These are phyloP conservation scores for Paratilapia polleni DNA, from an alignment of 2,113 vertebrate genomes.

Conservation along the genomic window DNA sequence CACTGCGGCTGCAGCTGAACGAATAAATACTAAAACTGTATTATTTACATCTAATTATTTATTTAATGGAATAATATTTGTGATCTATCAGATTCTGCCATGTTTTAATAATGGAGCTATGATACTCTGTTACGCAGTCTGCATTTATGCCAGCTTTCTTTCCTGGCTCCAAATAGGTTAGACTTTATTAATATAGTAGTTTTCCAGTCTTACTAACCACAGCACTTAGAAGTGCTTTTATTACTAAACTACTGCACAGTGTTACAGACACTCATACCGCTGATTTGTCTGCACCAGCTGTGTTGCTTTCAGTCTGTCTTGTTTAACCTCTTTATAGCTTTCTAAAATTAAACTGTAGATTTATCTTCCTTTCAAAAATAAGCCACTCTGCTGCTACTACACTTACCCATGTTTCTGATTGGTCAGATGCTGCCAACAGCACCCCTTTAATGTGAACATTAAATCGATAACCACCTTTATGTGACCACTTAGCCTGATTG, in stretches of 20 bases:
- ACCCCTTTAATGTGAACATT: not conserved
- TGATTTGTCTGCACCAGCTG: not conserved
- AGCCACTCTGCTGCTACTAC: not conserved
- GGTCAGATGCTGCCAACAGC: not conserved
- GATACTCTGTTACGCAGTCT: not conserved
- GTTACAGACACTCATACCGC: not conserved
- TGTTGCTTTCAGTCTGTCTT: not conserved
- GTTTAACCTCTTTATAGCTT: not conserved
- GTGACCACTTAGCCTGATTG: not conserved
- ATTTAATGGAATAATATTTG: not conserved
- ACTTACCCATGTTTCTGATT: not conserved
- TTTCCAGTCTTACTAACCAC: not conserved
- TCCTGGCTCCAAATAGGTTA: not conserved
- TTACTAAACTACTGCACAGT: fast-evolving
- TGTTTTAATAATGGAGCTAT: not conserved
- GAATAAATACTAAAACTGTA: not conserved
- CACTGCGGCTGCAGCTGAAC: not conserved
- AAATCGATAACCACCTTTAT: not conserved
- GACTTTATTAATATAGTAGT: not conserved
- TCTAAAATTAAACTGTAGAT: not conserved
- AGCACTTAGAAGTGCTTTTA: fast-evolving
- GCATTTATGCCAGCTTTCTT: not conserved
- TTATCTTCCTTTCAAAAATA: not conserved
- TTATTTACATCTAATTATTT: not conserved
- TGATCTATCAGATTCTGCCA: not conserved